phyloP scores from a whole-genome alignment of 2,888 invertebrate genomes.

The Noctua pronuba region DNA sequence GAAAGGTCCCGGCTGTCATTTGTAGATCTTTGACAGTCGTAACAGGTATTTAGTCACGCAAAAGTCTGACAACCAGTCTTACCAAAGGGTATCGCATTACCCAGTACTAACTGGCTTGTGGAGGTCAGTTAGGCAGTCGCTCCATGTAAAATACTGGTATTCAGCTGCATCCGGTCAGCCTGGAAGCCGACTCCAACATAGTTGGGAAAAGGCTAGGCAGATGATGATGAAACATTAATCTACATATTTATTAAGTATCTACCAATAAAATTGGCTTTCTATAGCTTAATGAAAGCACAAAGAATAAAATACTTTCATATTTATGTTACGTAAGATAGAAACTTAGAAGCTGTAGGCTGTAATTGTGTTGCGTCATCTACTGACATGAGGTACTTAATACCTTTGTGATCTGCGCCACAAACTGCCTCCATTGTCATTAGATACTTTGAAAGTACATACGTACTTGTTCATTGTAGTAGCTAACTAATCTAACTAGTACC shows the following conservation, averaged over 20 bases:
- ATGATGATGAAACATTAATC: too few species aligned
- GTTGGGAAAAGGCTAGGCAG: too few species aligned
- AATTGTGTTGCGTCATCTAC: slow-evolving; percentile 28
- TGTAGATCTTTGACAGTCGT: too few species aligned
- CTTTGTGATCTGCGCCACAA: slow-evolving; percentile 13
- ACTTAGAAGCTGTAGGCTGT: slow-evolving; percentile 10
- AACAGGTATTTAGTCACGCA: too few species aligned
- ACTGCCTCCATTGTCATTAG: slow-evolving; percentile 4
- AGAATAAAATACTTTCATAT: slow-evolving; percentile 39
- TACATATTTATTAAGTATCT: not conserved
- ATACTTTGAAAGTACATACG: not conserved
- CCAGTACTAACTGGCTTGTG: too few species aligned
- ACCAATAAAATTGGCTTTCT: not conserved
- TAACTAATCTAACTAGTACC: not conserved
- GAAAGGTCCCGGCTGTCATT: too few species aligned
- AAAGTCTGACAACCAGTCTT: too few species aligned
- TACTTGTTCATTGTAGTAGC: not conserved
- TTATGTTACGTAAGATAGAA: slow-evolving; percentile 28
- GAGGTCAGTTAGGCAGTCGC: too few species aligned
- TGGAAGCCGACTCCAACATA: too few species aligned
- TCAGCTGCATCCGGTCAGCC: too few species aligned
- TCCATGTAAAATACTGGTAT: too few species aligned
- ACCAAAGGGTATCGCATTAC: too few species aligned
- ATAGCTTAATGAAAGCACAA: slow-evolving; percentile 16
- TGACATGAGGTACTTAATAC: not conserved